phyloP scores from a whole-genome alignment of 1,140 invertebrate genomes.

The Diuraphis noxia region DNA sequence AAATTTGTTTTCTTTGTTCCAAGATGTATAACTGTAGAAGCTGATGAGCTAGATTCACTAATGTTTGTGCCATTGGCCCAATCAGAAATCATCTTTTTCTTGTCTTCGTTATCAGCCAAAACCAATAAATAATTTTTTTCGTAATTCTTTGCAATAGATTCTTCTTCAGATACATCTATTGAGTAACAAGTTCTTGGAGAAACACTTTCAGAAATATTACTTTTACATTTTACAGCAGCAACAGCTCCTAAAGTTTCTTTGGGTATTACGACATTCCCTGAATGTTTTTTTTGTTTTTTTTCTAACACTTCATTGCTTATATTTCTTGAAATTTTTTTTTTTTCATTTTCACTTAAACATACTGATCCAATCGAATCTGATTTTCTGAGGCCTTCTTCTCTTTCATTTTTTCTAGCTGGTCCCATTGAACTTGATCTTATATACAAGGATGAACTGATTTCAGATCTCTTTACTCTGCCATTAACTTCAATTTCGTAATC shows the following conservation, averaged over 20 bases:
- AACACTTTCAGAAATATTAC: conserved; percentile 58
- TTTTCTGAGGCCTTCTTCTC: conserved; percentile 61
- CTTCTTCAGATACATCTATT: conserved; percentile 62
- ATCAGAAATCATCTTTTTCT: conserved; percentile 35
- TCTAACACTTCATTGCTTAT: conserved; percentile 74
- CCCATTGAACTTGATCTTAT: conserved; percentile 73
- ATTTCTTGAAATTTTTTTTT: conserved; percentile 71
- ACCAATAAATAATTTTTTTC: conserved; percentile 63
- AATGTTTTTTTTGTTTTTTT: conserved; percentile 60
- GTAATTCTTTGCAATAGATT: conserved; percentile 58
- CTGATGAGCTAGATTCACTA: conserved; percentile 57
- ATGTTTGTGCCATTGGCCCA: conserved; percentile 53
- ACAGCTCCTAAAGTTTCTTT: conserved; percentile 70
- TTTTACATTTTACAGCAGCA: conserved; percentile 63
- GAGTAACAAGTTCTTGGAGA: conserved; percentile 66
- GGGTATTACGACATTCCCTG: conserved; percentile 61
- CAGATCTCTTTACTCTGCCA: conserved; percentile 47
- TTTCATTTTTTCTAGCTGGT: conserved; percentile 59
- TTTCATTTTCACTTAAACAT: conserved; percentile 69
- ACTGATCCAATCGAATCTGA: conserved; percentile 66
- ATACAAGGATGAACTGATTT: conserved; percentile 59
- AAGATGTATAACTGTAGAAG: conserved; percentile 59
- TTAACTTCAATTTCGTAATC: conserved; percentile 65
- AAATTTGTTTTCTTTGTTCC: conserved; percentile 54
- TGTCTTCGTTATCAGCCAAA: conserved; percentile 59